Conservation (phyloP, 1,140 invertebrate species). For the Ruditapes philippinarum region DNA sequence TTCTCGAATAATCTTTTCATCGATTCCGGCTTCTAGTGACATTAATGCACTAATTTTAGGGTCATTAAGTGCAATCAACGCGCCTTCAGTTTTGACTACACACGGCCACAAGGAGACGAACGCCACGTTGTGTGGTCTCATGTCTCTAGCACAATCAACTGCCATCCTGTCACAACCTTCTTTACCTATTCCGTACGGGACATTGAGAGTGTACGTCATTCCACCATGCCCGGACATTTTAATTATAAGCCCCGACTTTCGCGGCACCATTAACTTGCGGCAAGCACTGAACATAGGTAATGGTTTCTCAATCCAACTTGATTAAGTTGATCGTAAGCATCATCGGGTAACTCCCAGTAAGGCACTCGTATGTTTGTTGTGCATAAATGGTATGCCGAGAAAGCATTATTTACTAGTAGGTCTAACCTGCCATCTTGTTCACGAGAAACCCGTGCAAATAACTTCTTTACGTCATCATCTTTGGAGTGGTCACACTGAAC, state of each 20-base stretch:
- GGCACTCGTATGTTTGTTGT: slow-evolving; percentile 75
- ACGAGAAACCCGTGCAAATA: slow-evolving; percentile 86
- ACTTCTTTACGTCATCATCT: slow-evolving; percentile 83
- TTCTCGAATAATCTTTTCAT: slow-evolving; percentile 29
- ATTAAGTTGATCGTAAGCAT: slow-evolving; percentile 86
- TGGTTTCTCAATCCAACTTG: slow-evolving; percentile 87
- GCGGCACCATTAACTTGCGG: slow-evolving; percentile 86
- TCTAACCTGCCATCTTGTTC: slow-evolving; percentile 87
- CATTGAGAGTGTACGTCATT: slow-evolving; percentile 87
- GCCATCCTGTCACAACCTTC: slow-evolving; percentile 86
- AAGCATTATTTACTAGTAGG: slow-evolving; percentile 88
- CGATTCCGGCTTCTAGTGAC: slow-evolving; percentile 20
- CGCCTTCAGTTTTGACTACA: slow-evolving; percentile 85
- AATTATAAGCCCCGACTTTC: slow-evolving; percentile 86
- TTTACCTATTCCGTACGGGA: slow-evolving; percentile 86
- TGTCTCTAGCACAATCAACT: slow-evolving; percentile 83
- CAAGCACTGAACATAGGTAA: slow-evolving; percentile 87
- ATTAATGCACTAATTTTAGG: slow-evolving; percentile 27
- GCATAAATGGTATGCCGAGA: slow-evolving; percentile 84
- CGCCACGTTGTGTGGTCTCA: slow-evolving; percentile 84
- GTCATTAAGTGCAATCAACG: too few relatives aligned
- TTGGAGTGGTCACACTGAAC: slow-evolving; percentile 87
- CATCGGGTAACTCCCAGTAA: slow-evolving; percentile 85
- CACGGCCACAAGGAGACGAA: slow-evolving; percentile 87
- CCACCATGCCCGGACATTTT: slow-evolving; percentile 87